Base-by-base conservation (phyloP, 2,113 vertebrate species). In the Lepidothrix coronata region DNA sequence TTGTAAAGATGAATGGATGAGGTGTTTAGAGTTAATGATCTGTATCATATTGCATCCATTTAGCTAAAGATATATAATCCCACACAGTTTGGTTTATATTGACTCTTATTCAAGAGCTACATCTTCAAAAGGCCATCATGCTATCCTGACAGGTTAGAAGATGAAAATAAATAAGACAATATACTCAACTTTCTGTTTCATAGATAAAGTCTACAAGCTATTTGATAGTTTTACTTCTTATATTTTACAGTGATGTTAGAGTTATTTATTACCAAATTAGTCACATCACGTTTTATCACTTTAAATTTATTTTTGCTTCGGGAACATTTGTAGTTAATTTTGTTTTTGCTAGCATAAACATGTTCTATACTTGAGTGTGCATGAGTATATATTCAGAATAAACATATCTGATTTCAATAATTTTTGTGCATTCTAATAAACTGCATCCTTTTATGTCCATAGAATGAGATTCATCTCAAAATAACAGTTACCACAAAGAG, bases 1-100 rank as follows among this genome's bases (percentile, higher is more conserved):
- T 97, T 97, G 96, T 94, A 85, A 97, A 96, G 96, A 97, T 95
- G 94, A 98, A 97, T 94, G 74, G 95, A 93, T 89, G 73, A 95
- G 81, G 68, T 96, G 89, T 95, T 97, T 81, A 93, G 82, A 97
- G 88, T 95, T 98, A 97, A 97, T 95, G 91, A 91, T 93, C 91
- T 92, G 96, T 96, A 94, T 94, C 85, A 94, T 95, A 95, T 71
- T 97, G 79, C 72, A 87, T 89, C 88, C 87, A 85, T 96, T 98
- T 96, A 97, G 84, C 80, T 92, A 80, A 96, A 96, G 91, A 97
- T 96, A 94, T 91, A 97, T 97, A 96, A 96, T 96, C 90, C 87
- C 68, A 95, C 48, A 81, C 35, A 73, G 54, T 79, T 86, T 85
- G 54, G 21, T 95, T 96, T 96, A 96, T 97, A 97, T 91, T 94